These are phyloP conservation scores for Antedon bifida DNA, from an alignment of 35 echinoderm and acorn worm genomes.

Conservation along the genomic window DNA sequence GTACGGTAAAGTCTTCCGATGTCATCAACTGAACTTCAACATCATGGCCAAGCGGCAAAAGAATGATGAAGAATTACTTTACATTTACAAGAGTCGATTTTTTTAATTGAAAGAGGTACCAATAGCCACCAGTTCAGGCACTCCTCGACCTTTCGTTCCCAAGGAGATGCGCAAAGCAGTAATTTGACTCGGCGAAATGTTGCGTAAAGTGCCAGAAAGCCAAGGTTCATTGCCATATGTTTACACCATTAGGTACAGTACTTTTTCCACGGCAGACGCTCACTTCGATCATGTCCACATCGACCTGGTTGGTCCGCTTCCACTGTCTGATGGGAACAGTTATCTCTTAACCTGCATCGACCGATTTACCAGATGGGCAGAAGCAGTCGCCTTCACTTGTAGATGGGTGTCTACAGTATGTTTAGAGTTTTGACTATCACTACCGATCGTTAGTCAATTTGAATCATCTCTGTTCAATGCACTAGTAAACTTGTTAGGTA, in stretches of 20 bases:
- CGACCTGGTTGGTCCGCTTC: conserved; percentile 32
- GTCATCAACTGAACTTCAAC: neutral
- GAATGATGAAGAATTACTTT: neutral
- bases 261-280: conserved; percentile 26
- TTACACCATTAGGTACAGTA: conserved; percentile 16
- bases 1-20: conserved; percentile 13
- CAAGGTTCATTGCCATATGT: conserved; percentile 27
- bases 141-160: neutral
- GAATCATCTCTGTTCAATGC: conserved; percentile 1
- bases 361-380: neutral
- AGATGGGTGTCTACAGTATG: neutral
- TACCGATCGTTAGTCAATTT: conserved; percentile 4
- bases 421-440: neutral
- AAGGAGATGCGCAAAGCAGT: neutral
- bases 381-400: neutral
- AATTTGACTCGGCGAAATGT: conserved; percentile 12
- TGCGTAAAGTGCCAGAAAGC: conserved; percentile 23
- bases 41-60: neutral
- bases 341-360: conserved; percentile 26
- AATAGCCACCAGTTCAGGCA: neutral
- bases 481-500: neutral
- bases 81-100: neutral
- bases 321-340: conserved; percentile 11
- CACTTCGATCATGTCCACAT: conserved; percentile 36
- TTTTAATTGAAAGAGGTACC: neutral